Evolutionary conservation across 2,888 invertebrate species (phyloP).

Genomic region (Hypsopygia costalis): DNA sequence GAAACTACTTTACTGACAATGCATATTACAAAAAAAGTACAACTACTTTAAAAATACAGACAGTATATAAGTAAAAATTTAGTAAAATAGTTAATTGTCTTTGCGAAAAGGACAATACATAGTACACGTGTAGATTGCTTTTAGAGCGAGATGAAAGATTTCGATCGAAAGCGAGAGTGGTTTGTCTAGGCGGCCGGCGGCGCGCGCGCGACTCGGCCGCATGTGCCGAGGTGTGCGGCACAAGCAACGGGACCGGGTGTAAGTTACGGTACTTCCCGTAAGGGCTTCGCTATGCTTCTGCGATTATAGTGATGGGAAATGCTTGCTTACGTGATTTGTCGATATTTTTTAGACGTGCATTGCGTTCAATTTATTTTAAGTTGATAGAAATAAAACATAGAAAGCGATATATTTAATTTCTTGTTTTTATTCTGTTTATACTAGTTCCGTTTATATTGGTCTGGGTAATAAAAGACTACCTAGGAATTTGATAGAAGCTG

Average conservation of each 20-base stretch:
- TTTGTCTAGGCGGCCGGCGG: constrained; percentile 35
- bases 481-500: too few species aligned
- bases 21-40: constrained; percentile 20
- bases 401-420: too few species aligned
- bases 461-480: too few species aligned
- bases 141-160: constrained; percentile 41
- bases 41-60: too few species aligned
- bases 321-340: neutral
- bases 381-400: too few species aligned
- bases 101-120: constrained; percentile 28
- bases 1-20: too few species aligned
- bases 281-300: constrained; percentile 33
- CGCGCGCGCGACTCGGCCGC: constrained; percentile 11
- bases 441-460: too few species aligned
- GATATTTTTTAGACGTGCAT: neutral
- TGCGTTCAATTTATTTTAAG: too few species aligned
- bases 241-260: constrained; percentile 66
- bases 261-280: constrained; percentile 58
- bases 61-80: too few species aligned
- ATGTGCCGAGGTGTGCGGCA: constrained; percentile 25
- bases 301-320: constrained; percentile 12
- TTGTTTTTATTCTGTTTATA: too few species aligned
- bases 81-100: constrained; percentile 52
- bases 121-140: too few species aligned
- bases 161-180: constrained; percentile 62